Percentiles rank a stretch among this genome's conserved stretches.
phyloP scores from a whole-genome alignment of 2,113 vertebrate species.

The Oxyruncus cristatus region DNA sequence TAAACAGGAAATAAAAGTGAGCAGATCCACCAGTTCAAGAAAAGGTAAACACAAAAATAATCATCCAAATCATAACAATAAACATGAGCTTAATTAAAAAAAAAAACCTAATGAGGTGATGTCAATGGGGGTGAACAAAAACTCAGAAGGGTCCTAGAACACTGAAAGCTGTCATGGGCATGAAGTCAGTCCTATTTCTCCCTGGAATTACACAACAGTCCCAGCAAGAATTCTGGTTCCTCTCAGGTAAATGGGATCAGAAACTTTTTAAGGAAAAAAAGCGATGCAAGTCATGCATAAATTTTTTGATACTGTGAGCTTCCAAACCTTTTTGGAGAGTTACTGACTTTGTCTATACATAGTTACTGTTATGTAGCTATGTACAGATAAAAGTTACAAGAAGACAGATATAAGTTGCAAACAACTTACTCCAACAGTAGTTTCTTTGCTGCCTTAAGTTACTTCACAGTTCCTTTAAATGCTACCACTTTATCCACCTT shows the following conservation, averaged over 20 bases:
- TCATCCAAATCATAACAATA: neutral
- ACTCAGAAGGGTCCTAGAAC: neutral
- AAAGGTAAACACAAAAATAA: neutral
- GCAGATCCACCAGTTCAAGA: neutral
- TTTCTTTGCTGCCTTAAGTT: neutral
- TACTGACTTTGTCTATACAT: neutral
- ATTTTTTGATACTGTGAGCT: neutral
- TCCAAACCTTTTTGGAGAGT: neutral
- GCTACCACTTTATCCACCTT: neutral
- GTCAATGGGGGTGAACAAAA: neutral
- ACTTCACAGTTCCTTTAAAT: neutral
- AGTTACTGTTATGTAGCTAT: neutral
- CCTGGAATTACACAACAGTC: neutral
- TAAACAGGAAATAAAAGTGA: neutral
- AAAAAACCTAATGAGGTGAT: accelerated
- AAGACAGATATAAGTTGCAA: neutral
- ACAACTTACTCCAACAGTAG: neutral
- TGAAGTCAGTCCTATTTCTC: neutral
- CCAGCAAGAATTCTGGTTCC: neutral
- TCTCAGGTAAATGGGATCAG: neutral
- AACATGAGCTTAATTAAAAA: accelerated
- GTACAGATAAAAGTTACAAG: neutral
- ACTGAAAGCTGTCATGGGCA: neutral
- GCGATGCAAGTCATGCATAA: accelerated
- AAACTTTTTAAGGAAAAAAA: neutral